Evolutionary conservation across 2,888 invertebrate genomes (phyloP).

Genomic region (Nomada lathburiana): DNA sequence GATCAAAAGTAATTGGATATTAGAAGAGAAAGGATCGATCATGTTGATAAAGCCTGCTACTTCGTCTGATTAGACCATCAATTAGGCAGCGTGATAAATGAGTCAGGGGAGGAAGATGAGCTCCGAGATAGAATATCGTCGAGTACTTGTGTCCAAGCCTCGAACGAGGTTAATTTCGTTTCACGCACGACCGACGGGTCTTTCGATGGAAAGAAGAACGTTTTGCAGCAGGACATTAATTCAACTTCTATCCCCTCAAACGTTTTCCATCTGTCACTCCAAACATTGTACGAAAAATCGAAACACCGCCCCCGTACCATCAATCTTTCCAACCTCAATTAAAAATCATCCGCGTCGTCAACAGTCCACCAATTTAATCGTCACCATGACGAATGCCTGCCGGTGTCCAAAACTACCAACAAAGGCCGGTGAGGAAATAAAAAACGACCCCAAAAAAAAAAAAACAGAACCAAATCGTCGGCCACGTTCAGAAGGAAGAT

Average conservation of each 20-base stretch:
- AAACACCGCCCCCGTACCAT: neutral
- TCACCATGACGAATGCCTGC: neutral
- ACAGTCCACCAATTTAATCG: neutral
- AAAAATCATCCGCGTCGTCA: neutral
- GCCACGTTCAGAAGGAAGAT: neutral
- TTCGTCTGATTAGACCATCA: conserved; percentile 17
- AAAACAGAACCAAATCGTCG: neutral
- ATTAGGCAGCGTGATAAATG: conserved; percentile 21
- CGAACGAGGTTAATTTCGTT: conserved; percentile 1
- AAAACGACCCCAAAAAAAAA: neutral
- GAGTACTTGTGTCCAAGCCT: neutral
- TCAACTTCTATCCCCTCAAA: neutral
- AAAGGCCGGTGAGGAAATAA: neutral
- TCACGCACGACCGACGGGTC: neutral
- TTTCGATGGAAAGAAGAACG: neutral
- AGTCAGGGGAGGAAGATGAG: neutral
- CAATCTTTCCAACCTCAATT: neutral
- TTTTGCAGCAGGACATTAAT: neutral
- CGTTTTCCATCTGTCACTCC: neutral
- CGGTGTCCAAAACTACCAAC: neutral
- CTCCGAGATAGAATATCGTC: conserved; percentile 4
- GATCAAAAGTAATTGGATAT: no score
- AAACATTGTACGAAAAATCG: no score
- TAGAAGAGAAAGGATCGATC: neutral
- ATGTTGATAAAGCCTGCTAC: conserved; percentile 4